Conservation (phyloP, 2,888 invertebrate species). For the Eupithecia subumbrata region DNA sequence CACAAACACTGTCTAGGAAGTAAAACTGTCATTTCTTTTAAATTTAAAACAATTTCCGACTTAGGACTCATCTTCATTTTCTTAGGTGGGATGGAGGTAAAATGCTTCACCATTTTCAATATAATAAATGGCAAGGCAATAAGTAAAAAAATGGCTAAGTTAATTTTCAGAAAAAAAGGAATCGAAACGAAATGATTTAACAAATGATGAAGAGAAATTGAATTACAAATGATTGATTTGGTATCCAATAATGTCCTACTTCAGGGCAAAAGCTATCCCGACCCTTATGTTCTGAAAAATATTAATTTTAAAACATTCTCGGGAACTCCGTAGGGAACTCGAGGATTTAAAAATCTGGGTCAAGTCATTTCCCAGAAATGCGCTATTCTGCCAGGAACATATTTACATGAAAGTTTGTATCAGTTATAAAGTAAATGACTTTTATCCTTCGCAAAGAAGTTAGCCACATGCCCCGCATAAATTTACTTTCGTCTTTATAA, state of each 20-base stretch:
- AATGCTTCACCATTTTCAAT: background rate
- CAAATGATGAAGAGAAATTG: no score
- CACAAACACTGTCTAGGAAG: slow-evolving; percentile 56
- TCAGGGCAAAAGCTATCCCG: background rate
- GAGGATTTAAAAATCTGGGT: background rate
- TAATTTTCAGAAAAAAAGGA: background rate
- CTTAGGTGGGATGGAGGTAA: background rate
- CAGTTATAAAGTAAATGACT: slow-evolving; percentile 6
- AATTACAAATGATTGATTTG: background rate
- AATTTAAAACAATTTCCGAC: background rate
- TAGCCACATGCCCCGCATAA: slow-evolving; percentile 31
- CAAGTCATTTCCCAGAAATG: background rate
- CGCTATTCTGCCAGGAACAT: background rate
- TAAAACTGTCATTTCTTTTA: slow-evolving; percentile 50
- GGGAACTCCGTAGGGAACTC: background rate
- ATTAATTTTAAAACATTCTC: background rate
- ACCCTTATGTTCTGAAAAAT: background rate
- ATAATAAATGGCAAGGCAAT: no score
- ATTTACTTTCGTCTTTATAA: slow-evolving; percentile 32
- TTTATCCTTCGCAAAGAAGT: slow-evolving; percentile 29
- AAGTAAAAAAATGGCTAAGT: background rate
- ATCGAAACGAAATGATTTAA: background rate
- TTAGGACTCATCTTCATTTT: background rate
- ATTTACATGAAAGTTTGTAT: background rate
- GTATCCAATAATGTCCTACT: background rate